Conservation (phyloP, 2,888 invertebrate species). For the Corythucha ciliata region DNA sequence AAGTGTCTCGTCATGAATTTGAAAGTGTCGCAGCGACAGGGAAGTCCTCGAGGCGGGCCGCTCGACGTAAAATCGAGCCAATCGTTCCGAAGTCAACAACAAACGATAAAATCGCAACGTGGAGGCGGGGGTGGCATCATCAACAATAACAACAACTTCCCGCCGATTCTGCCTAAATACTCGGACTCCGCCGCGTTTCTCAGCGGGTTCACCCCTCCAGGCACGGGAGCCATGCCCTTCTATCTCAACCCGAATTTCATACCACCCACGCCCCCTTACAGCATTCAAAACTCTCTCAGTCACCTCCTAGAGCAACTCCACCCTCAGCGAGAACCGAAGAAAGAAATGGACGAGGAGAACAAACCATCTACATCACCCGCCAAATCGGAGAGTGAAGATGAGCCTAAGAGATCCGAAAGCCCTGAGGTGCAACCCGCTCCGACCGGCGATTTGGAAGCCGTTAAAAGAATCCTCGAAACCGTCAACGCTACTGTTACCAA, state of each 20-base stretch:
- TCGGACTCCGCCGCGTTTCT: constrained; percentile 49
- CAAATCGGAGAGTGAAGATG: constrained; percentile 37
- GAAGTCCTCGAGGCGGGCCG: constrained; percentile 26
- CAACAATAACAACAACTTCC: constrained; percentile 50
- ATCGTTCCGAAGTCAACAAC: constrained; percentile 22
- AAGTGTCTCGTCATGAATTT: constrained; percentile 93
- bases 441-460: constrained; percentile 52
- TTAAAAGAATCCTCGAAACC: constrained; percentile 62
- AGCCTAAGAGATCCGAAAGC: constrained; percentile 35
- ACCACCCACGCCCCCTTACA: constrained; percentile 47
- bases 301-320: constrained; percentile 58
- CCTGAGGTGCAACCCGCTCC: constrained; percentile 41
- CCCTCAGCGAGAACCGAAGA: constrained; percentile 29
- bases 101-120: constrained; percentile 49
- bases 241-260: constrained; percentile 53
- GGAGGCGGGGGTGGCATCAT: no score
- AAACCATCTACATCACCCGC: constrained; percentile 20
- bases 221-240: constrained; percentile 43
- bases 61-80: constrained; percentile 28
- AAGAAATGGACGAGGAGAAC: constrained; percentile 35
- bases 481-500: constrained; percentile 67
- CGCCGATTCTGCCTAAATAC: constrained; percentile 61
- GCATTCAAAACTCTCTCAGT: constrained; percentile 48
- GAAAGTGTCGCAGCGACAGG: constrained; percentile 45
- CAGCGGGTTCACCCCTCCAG: constrained; percentile 42